Conservation (phyloP, 1,140 invertebrate genomes). For the Meteorus sp. region DNA sequence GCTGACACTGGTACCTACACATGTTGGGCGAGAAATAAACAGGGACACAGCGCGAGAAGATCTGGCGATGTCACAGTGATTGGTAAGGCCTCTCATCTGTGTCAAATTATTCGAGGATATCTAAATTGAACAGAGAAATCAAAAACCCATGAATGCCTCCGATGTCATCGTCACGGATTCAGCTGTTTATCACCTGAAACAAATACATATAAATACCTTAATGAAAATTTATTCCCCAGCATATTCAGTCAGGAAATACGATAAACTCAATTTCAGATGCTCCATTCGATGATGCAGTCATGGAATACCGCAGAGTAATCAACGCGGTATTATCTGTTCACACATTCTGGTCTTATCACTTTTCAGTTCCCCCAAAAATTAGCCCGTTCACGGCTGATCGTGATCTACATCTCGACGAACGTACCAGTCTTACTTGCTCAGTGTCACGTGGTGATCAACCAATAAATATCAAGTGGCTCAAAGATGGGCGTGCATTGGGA, state of each 20-base stretch:
- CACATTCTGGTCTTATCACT: slow-evolving; percentile 42
- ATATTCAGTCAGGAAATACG: too few species aligned
- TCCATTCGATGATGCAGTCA: too few species aligned
- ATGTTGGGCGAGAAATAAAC: slow-evolving; percentile 74
- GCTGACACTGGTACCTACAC: slow-evolving; percentile 78
- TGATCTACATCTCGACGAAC: slow-evolving; percentile 74
- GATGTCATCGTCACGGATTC: too few species aligned
- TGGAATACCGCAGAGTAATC: too few species aligned
- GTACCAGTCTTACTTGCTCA: slow-evolving; percentile 75
- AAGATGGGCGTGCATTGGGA: slow-evolving; percentile 70
- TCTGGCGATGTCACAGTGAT: slow-evolving; percentile 75
- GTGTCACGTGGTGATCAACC: slow-evolving; percentile 79
- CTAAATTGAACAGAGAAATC: too few species aligned
- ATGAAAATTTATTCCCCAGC: too few species aligned
- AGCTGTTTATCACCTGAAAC: too few species aligned
- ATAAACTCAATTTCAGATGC: too few species aligned
- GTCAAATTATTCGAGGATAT: too few species aligned
- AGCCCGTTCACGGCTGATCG: slow-evolving; percentile 74
- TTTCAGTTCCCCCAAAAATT: slow-evolving; percentile 81
- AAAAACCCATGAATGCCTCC: too few species aligned
- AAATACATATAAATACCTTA: too few species aligned
- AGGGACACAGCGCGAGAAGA: slow-evolving; percentile 71
- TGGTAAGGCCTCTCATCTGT: slow-evolving; percentile 61
- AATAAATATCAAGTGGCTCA: slow-evolving; percentile 75
- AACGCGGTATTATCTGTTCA: slow-evolving; percentile 32